Conservation (phyloP, 2,797 vertebrate genomes). For the Sebastes goodei region DNA sequence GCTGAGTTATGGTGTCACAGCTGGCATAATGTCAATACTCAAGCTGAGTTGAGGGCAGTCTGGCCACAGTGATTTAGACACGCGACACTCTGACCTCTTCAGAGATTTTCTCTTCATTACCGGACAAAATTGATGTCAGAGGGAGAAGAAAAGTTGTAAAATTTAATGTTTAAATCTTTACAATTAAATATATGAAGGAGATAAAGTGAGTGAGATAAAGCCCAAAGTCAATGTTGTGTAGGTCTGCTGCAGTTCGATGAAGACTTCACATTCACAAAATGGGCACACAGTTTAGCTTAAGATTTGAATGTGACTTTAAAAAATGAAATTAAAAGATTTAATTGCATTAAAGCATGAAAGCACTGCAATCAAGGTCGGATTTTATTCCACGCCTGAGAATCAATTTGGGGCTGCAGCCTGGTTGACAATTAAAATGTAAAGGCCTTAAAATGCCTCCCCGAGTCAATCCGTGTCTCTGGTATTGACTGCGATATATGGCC, state of each 20-base stretch:
- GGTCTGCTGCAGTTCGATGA: neutral
- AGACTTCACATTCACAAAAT: neutral
- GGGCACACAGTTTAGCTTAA: neutral
- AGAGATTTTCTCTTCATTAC: conserved; percentile 83
- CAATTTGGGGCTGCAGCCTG: conserved; percentile 54
- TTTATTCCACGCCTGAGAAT: conserved; percentile 51
- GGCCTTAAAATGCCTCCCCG: conserved; percentile 64
- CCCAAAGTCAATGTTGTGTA: neutral
- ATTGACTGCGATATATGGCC: conserved; percentile 77
- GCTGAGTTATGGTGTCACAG: conserved; percentile 88
- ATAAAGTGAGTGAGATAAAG: conserved; percentile 29
- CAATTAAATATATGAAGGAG: conserved; percentile 53
- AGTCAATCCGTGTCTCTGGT: conserved; percentile 66
- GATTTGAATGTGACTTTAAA: neutral
- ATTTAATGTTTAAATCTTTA: conserved; percentile 62
- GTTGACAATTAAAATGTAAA: conserved; percentile 74
- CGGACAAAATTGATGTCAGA: conserved; percentile 69
- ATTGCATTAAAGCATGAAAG: neutral
- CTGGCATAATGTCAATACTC: conserved; percentile 88
- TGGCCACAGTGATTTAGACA: conserved; percentile 84
- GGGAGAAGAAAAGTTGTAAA: conserved; percentile 54
- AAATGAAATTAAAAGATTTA: neutral
- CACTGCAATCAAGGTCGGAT: conserved; percentile 36
- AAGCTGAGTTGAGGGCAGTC: conserved; percentile 83
- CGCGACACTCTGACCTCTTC: conserved; percentile 76